Evolutionary conservation across 2,888 invertebrate genomes (phyloP), one percentile per base, ranked within the genome.

Genomic region (Calliopum simillimum): DNA sequence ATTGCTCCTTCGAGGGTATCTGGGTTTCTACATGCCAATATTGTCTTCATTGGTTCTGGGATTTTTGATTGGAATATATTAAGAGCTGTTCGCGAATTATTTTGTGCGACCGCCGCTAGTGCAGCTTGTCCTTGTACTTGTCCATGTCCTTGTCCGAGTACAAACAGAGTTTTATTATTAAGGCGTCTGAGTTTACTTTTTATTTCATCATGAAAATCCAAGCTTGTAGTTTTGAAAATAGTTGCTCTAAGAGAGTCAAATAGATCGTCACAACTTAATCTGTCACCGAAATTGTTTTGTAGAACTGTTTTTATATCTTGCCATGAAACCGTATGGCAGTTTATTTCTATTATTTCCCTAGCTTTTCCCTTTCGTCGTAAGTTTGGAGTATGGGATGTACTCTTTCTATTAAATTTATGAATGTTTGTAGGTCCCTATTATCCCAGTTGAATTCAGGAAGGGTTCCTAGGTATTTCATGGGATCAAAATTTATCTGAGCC

Each of bases 1-100:
- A 74, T 73, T 3, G 74, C 76, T 47, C 65, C 21, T 65, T 74
- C 75, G 11, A 76, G 44, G 1, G 65, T 64, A 14, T 65, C 64
- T 3, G 75, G 74, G 43, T 75, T 69, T 66, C 74, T 62, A 43
- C 68, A 74, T 43, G 66, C 64, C 33, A 74, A 33, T 46, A 74
- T 70, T 13, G 72, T 64, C 41, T 68, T 69, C 72, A 74, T 74
- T 4, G 76, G 74, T 46, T 75, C 73, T 19, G 75, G 75, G 4
- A 76, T 71, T 72, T 75, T 74, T 19, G 62, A 63, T 71, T 71
- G 73, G 43, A 76, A 75, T 21, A 74, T 71, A 53, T 73, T 71
- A 3, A 76, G 61, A 3, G 77, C 75, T 12, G 74, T 63, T 41
- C 61, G 68, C 53, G 46, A 68, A 62, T 76, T 75, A 55, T 76